Base-by-base conservation (phyloP, 2,113 vertebrate genomes). In the Psittacus erithacus region DNA sequence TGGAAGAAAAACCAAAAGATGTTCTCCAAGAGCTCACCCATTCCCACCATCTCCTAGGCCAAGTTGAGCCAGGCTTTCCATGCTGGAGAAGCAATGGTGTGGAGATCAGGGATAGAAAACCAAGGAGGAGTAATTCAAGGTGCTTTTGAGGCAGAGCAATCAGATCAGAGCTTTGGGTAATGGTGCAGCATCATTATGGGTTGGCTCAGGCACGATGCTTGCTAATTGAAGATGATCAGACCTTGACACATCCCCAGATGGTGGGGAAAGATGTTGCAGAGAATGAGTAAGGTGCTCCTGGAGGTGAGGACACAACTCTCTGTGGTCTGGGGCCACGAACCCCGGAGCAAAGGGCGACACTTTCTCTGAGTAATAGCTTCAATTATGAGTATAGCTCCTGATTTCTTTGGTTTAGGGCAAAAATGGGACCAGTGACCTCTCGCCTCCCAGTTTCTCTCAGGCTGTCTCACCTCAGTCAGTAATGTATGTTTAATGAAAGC, bases 141-240 rank as follows among this genome's bases (percentile, higher is more conserved):
- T 60, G 73, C 41, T 86, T 29, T 62, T 52, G 2, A 73, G 59
- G 41, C 47, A 17, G 25, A 82, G n/a, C 11, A 55, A 24, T 10
- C 33, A n/a, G 24, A 50, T 20, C 38, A 78, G 65, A 73, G 35
- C 59, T 82, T 13, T 18, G 70, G 64, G 47, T 55, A 73, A 57
- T 2, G 25, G 5, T 46, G 38, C 13, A 62, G 38, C 25, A n/a
- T 38, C 2, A 0, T 39, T 46, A 24, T 1, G 43, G 62, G 22
- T 27, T 67, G 77, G 15, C 38, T 57, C 13, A 73, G 28, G 35
- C 7, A 3, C 3, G 43, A 41, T 1, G 0, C 4, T 8, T 4
- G 3, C 17, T 39, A 44, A 55, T 28, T 67, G 28, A 59, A 49
- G 71, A 9, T 2, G 11, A 17, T 44, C 12, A 70, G 69, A 47